A percentile compares a stretch with the other conserved stretches of the same genome.
phyloP scores from a whole-genome alignment of 2,888 invertebrate species.

The Ophion ventricosus region DNA sequence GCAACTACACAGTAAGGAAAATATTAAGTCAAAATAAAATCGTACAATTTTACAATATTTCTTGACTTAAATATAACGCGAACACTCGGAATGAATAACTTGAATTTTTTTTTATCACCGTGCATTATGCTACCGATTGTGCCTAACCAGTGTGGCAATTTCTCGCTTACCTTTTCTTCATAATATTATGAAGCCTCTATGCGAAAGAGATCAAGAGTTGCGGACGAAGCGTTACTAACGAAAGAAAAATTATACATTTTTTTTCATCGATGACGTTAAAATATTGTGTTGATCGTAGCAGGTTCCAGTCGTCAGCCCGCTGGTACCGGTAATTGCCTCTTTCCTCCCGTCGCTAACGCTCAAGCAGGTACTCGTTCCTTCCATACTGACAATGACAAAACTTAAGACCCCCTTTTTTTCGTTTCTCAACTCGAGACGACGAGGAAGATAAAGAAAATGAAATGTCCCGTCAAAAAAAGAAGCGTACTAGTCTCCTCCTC shows the following conservation, averaged over 20 bases:
- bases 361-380: conserved; percentile 79
- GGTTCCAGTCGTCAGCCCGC: conserved; percentile 81
- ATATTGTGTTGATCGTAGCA: conserved; percentile 80
- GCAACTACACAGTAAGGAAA: conserved; percentile 27
- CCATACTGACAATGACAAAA: conserved; percentile 67
- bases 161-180: conserved; percentile 42
- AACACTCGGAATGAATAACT: too few species aligned
- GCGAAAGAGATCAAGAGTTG: conserved; percentile 62
- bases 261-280: conserved; percentile 71
- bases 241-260: conserved; percentile 11
- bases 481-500: conserved; percentile 35
- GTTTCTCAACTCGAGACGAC: conserved; percentile 56
- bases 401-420: background rate
- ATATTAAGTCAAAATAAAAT: background rate
- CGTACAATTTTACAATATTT: too few species aligned
- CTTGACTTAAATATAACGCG: too few species aligned
- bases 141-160: background rate
- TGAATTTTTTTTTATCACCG: too few species aligned
- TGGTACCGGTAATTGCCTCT: conserved; percentile 81
- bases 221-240: conserved; percentile 33
- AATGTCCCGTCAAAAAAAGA: background rate
- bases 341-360: conserved; percentile 81
- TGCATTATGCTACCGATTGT: too few species aligned
- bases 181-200: conserved; percentile 34
- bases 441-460: conserved; percentile 29